phyloP scores from a whole-genome alignment of 2,888 invertebrate species.

The Tiliacea aurago region DNA sequence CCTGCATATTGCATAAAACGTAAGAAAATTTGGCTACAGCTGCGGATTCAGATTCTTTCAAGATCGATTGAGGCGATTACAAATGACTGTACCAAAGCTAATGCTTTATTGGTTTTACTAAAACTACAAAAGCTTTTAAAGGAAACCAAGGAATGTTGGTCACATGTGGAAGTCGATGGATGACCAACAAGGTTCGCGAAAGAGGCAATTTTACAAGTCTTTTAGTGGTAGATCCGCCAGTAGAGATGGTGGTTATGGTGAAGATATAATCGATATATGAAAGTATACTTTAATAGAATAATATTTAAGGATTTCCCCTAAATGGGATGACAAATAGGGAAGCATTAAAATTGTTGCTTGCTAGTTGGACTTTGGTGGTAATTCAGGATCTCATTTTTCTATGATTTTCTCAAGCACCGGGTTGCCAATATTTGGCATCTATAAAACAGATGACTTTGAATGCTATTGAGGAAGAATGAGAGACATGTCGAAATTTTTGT shows the following conservation, averaged over 20 bases:
- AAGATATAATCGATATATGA: neutral
- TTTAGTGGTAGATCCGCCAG: neutral
- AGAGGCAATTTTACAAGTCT: too few relatives aligned
- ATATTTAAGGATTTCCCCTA: neutral
- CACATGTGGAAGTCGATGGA: neutral
- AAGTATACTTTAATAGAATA: neutral
- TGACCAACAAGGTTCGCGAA: neutral
- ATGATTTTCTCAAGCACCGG: neutral
- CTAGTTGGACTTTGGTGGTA: neutral
- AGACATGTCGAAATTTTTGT: neutral
- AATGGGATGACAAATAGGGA: neutral
- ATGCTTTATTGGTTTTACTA: slow-evolving; percentile 1
- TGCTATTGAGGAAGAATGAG: neutral
- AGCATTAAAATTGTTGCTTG: too few relatives aligned
- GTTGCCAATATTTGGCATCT: neutral
- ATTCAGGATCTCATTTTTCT: neutral
- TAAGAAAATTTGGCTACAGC: too few relatives aligned
- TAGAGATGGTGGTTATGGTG: too few relatives aligned
- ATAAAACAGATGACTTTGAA: slow-evolving; percentile 2
- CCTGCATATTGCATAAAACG: too few relatives aligned
- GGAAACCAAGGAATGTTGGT: neutral
- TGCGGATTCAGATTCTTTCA: too few relatives aligned
- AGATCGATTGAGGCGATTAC: neutral
- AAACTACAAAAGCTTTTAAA: neutral
- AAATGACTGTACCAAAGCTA: neutral